These are phyloP conservation scores for Alces alces DNA, from an alignment of 2,113 vertebrate species.

Conservation along the genomic window DNA sequence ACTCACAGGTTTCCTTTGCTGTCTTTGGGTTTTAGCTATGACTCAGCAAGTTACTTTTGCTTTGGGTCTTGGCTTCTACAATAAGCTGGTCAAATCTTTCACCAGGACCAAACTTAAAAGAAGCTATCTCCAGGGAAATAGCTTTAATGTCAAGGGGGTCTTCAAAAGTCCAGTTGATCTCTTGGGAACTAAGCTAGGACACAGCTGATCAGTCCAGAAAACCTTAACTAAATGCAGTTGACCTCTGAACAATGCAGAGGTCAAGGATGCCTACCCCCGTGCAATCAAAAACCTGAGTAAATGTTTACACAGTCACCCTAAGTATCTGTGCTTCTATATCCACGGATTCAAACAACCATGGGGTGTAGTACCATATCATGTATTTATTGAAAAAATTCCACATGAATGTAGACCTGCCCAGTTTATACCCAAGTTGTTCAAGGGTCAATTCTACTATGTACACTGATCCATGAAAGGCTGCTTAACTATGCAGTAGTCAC, in stretches of 20 bases:
- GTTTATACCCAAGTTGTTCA: neutral
- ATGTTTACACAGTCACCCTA: neutral
- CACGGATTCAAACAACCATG: neutral
- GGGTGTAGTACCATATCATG: too few relatives aligned
- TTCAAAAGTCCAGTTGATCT: constrained; percentile 23
- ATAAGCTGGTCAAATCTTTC: neutral
- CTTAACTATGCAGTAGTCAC: neutral
- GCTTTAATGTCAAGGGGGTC: neutral
- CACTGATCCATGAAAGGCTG: neutral
- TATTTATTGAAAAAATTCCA: neutral
- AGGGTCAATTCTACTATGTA: neutral
- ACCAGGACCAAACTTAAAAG: neutral
- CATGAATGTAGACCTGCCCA: neutral
- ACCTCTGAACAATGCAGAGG: neutral
- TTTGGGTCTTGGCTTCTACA: neutral
- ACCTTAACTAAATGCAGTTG: neutral
- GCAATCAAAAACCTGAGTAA: neutral
- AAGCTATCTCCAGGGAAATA: neutral
- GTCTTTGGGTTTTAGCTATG: neutral
- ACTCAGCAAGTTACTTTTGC: neutral
- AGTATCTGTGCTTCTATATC: neutral
- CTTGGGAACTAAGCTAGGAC: neutral
- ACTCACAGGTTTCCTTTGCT: neutral
- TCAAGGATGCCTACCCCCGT: neutral
- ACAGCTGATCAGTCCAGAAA: neutral